Evolutionary conservation across 2,113 vertebrate species (phyloP), one percentile per base, ranked within the genome.

Genomic region (Paedocypris sp.): DNA sequence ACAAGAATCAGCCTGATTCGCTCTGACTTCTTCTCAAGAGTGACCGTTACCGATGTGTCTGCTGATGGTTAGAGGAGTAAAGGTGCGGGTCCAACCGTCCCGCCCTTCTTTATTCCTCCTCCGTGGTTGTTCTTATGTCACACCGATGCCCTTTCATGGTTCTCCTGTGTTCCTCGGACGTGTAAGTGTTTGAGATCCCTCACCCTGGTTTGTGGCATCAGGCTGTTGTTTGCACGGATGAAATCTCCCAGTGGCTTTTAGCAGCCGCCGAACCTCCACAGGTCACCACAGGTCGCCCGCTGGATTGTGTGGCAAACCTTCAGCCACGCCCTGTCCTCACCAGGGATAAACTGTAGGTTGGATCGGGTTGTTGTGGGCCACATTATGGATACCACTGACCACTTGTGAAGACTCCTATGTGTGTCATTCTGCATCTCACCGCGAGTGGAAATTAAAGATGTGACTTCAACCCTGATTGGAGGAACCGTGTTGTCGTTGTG

Each of bases 351-450:
- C 43, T 51, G 50, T 35, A 48, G 33, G 53, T 33, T 39, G 60
- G 38, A 62, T 59, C 11, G n/a, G 52, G 60, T 68, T 58, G 52
- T 39, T 63, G 66, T 47, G 60, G 53, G 60, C 12, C 28, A 63
- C 38, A 28, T 56, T 25, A 29, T 11, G 51, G 60, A 68, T 35
- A 15, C 28, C 9, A 20, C 39, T 38, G 28, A 9, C 29, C 51
- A 51, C 52, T 32, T 54, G 8, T 58, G 15, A 67, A 39, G 22
- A 28, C n/a, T n/a, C n/a, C n/a, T n/a, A n/a, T n/a, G n/a, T n/a
- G n/a, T n/a, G n/a, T n/a, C n/a, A n/a, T n/a, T n/a, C n/a, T n/a
- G n/a, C n/a, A n/a, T n/a, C n/a, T n/a, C n/a, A n/a, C n/a, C n/a
- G n/a, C n/a, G n/a, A n/a, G n/a, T n/a, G n/a, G n/a, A n/a, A n/a